Evolutionary conservation across 1,140 invertebrate species (phyloP).

Genomic region (Lepidurus packardi): DNA sequence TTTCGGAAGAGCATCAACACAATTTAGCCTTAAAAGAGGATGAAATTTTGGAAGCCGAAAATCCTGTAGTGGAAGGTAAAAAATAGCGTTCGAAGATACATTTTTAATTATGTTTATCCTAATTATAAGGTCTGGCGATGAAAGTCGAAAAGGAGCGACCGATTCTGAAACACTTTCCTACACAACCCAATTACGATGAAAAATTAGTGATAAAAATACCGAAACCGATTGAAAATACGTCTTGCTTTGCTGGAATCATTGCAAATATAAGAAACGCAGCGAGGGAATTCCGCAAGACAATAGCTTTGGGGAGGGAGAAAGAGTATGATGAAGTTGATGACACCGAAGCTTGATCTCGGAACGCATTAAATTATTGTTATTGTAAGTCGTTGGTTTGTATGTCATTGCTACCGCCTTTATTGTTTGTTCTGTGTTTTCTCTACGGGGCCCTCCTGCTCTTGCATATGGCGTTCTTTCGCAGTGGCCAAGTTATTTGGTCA

Average conservation of each 20-base stretch:
- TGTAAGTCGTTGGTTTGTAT: background rate
- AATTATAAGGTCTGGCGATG: background rate
- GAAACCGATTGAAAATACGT: background rate
- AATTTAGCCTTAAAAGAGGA: background rate
- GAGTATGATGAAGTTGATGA: background rate
- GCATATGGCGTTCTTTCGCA: too few relatives aligned
- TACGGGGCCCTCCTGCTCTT: too few relatives aligned
- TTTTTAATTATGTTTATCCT: background rate
- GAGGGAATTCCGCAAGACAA: background rate
- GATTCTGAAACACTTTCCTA: background rate
- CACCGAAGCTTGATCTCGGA: background rate
- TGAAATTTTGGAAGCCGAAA: background rate
- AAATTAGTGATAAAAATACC: background rate
- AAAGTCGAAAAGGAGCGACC: background rate
- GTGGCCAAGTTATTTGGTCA: too few relatives aligned
- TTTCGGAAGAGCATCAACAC: background rate
- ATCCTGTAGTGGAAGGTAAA: slow-evolving; percentile 5
- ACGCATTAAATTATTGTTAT: background rate
- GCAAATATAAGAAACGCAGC: background rate
- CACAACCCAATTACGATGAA: background rate
- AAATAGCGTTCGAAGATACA: background rate
- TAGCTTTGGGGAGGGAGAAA: background rate
- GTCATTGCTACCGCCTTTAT: background rate
- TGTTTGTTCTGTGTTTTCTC: too few relatives aligned
- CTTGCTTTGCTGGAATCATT: background rate